These are phyloP conservation scores for Cervus canadensis DNA, from an alignment of 2,113 vertebrate species.

Conservation along the genomic window DNA sequence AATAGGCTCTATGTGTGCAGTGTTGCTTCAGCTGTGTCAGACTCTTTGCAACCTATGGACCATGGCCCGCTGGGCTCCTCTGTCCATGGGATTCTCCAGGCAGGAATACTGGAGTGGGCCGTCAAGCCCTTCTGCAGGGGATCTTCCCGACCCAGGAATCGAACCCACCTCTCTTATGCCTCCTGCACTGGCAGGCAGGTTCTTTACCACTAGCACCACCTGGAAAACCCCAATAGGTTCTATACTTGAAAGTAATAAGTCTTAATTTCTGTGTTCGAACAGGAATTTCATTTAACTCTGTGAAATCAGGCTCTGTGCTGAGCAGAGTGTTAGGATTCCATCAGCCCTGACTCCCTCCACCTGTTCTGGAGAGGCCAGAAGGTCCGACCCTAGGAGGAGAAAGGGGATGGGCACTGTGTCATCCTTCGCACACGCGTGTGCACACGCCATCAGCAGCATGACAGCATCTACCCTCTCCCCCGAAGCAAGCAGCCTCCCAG, in stretches of 20 bases:
- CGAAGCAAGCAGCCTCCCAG: neutral
- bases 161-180: accelerated
- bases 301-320: neutral
- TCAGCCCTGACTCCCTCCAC: neutral
- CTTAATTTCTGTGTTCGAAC: neutral
- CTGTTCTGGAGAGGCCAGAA: accelerated
- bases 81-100: neutral
- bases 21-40: accelerated
- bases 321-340: neutral
- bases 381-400: accelerated
- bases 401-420: neutral
- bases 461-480: neutral
- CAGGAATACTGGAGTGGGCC: neutral
- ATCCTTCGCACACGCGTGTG: accelerated
- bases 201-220: neutral
- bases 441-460: neutral
- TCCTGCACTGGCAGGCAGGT: neutral
- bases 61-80: neutral
- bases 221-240: neutral
- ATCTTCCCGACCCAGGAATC: neutral
- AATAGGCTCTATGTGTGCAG: neutral
- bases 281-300: neutral
- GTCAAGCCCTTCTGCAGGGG: neutral
- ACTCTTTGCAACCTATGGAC: neutral
- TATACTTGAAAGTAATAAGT: neutral